Conservation (phyloP, 2,113 vertebrate species). For the Ranitomeya imitator region DNA sequence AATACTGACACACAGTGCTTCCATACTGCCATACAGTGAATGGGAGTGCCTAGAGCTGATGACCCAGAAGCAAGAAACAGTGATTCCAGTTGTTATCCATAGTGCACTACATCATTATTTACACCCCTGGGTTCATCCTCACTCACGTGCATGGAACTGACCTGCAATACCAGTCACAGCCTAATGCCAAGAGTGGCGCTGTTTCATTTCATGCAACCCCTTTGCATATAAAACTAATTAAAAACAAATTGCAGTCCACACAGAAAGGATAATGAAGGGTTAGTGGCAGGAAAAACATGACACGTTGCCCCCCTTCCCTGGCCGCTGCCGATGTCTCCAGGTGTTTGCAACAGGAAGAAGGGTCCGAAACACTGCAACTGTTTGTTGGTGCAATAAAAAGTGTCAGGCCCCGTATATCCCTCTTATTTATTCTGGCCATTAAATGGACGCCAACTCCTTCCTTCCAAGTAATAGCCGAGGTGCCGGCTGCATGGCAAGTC, state of each 20-base stretch:
- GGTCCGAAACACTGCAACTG: neutral
- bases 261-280: neutral
- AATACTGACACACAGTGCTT: no score
- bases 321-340: neutral
- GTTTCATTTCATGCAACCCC: neutral
- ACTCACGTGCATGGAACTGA: neutral
- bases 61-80: no score
- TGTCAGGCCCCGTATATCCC: slow-evolving; percentile 17
- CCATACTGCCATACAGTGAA: no score
- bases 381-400: slow-evolving; percentile 32
- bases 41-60: no score
- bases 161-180: neutral
- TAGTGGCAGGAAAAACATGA: slow-evolving; percentile 11
- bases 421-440: slow-evolving; percentile 14
- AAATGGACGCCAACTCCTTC: slow-evolving; percentile 11
- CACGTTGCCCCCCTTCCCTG: neutral
- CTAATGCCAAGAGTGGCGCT: neutral
- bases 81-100: no score
- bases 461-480: neutral
- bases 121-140: neutral
- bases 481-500: neutral
- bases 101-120: neutral
- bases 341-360: slow-evolving; percentile 23
- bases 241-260: neutral
- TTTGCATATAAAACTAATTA: neutral